Evolutionary conservation across 2,888 invertebrate species (phyloP), one percentile per base, ranked within the genome.

Genomic region (Drosophila nigricruria): DNA sequence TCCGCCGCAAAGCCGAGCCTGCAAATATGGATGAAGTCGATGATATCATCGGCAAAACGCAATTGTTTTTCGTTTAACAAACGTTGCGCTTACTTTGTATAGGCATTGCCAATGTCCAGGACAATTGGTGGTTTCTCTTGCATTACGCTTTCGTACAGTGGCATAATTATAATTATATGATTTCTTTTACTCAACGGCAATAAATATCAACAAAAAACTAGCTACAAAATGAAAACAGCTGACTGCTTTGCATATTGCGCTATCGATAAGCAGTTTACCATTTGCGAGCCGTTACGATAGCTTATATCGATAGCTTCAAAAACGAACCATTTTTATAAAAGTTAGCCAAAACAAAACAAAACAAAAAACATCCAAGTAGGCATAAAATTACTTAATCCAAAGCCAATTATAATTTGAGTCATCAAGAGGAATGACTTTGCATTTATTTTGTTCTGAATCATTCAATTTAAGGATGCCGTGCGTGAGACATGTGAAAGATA

Each of bases 1-100:
- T 99, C 98, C 12, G 97, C 97, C 32, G 97, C 96, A 93, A 98
- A 97, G 30, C 98, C 98, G 92, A 97, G 96, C 93, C 98, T 98
- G 79, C 36, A 93, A 89, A 45, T 49, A 14, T 18, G 30, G 38
- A 1, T 16, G n/a, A 16, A 34, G 10, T n/a, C 34, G 84, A 84
- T 84, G 84, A 84, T 81, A 87, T 84, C 84, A 84, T 50, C 61
- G 58, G 20, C 10, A 66, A 42, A 45, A 42, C 27, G 32, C 9
- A 18, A 8, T 43, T 10, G 9, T 14, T 25, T 25, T 25, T 4
- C 8, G 1, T 12, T 14, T 25, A 18, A 54, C 50, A 38, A 49
- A 57, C n/a, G 3, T 52, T 58, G 16, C 2, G 92, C 94, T 94
- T 94, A 98, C 98, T 98, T 98, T 1, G 98, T 98, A 90, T 97